Conservation (phyloP, 2,797 vertebrate genomes). For the Chiroxiphia lanceolata region DNA sequence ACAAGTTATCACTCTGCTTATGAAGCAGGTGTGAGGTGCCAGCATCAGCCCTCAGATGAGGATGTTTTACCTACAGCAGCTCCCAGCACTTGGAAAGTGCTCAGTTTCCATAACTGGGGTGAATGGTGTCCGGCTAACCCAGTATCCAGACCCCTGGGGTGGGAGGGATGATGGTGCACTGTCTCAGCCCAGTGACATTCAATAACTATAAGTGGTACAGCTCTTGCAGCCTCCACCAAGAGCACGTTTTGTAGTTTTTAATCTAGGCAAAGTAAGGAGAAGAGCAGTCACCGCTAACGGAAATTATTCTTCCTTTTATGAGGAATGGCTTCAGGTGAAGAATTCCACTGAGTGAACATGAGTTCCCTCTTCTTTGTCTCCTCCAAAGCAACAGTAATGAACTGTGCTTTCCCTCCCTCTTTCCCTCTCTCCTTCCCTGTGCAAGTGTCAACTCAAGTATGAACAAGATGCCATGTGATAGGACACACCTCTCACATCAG, state of each 20-base stretch:
- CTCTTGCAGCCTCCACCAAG: background rate
- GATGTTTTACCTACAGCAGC: background rate
- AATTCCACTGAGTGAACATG: background rate
- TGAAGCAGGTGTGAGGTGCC: background rate
- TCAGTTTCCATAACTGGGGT: background rate
- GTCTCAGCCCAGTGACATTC: background rate
- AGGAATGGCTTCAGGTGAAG: background rate
- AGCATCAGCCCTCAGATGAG: background rate
- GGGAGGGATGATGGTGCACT: background rate
- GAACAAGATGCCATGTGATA: background rate
- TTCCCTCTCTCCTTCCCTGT: background rate
- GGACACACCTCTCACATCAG: background rate
- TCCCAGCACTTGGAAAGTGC: background rate
- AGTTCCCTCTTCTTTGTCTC: background rate
- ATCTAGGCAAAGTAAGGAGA: background rate
- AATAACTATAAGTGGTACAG: background rate
- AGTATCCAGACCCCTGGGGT: background rate
- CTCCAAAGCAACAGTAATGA: background rate
- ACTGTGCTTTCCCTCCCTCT: background rate
- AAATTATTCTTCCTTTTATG: background rate
- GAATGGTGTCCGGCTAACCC: background rate
- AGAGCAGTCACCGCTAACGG: fast-evolving
- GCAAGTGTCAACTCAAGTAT: background rate
- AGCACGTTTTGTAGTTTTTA: background rate
- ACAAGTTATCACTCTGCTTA: background rate